These are phyloP conservation scores for Stratiomys singularior DNA, from an alignment of 2,888 invertebrate species.

Conservation along the genomic window DNA sequence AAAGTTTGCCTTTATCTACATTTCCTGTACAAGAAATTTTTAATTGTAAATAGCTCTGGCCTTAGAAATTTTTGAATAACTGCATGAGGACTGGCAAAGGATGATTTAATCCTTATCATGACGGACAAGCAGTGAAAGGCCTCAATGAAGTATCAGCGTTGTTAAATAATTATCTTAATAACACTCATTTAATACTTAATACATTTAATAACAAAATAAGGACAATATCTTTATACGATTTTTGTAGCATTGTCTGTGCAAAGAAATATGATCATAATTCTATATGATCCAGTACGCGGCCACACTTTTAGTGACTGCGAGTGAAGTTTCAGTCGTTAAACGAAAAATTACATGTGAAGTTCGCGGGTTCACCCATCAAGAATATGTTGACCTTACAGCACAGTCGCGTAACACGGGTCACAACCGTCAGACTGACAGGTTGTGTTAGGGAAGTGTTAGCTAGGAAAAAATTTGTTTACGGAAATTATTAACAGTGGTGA, in stretches of 20 bases:
- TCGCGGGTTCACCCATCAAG: background rate
- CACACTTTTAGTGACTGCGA: conserved; percentile 45
- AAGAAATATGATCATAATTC: conserved; percentile 36
- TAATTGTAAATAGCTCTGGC: conserved; percentile 54
- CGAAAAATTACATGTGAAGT: conserved; percentile 35
- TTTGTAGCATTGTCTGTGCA: conserved; percentile 10
- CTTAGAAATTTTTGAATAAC: conserved; percentile 52
- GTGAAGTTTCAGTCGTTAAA: conserved; percentile 42
- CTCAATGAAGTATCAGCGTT: conserved; percentile 45
- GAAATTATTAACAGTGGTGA: too few relatives aligned
- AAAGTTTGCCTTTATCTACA: conserved; percentile 54
- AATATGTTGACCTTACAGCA: background rate
- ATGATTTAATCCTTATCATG: conserved; percentile 33
- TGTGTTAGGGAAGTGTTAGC: too few relatives aligned
- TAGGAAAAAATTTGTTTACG: too few relatives aligned
- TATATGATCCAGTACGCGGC: conserved; percentile 41
- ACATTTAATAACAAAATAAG: conserved; percentile 30
- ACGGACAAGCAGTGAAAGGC: conserved; percentile 40
- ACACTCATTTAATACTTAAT: background rate
- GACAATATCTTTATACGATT: conserved; percentile 32
- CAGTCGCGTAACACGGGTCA: background rate
- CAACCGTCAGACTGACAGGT: too few relatives aligned
- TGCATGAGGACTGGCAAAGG: conserved; percentile 47
- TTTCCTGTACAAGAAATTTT: conserved; percentile 57
- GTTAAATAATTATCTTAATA: conserved; percentile 29